Evolutionary conservation across 2,888 invertebrate genomes (phyloP), one percentile per base, ranked within the genome.

Genomic region (Drosophila birchii): DNA sequence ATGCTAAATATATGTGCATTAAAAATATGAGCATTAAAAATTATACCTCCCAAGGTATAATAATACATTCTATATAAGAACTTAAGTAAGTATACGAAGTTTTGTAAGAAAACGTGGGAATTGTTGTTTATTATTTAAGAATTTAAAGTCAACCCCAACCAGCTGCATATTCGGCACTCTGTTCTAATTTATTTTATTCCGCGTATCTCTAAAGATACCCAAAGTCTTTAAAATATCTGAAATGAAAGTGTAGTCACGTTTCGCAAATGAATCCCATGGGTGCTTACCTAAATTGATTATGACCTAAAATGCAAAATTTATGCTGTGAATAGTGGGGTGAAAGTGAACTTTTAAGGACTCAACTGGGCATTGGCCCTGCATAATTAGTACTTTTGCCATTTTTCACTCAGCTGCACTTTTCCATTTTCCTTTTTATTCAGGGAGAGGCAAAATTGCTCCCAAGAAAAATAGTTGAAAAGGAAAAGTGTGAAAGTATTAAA

Each of bases 231-330:
- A 34, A 39, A 53, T 61, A 29, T 41, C 3, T 12, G 36, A 54
- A 68, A 78, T 78, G 61, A 73, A 47, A 74, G 69, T 71, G 63
- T 16, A 59, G 78, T 82, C 86, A 83, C 78, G 78, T 75, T 51
- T 55, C 73, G 54, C 20, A 39, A 75, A 80, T 75, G 60, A 43
- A 32, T 55, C 59, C 70, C 63, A 11, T 12, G 60, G 63, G 69
- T 32, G 60, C 43, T 58, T 45, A 20, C 29, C 29, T 34, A 75
- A 78, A 86, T 82, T 78, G 77, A 83, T 77, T 78, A 73, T 54
- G 61, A 70, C 64, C 43, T 41, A 49, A 63, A 60, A 18, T 8
- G 47, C 36, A 36, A 43, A 68, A 66, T 74, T 54, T 58, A 56
- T 62, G 62, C 26, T 29, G 20, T 41, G 34, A 49, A 34, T 23